phyloP scores from a whole-genome alignment of 2,113 vertebrate species.

The Chauna torquata region DNA sequence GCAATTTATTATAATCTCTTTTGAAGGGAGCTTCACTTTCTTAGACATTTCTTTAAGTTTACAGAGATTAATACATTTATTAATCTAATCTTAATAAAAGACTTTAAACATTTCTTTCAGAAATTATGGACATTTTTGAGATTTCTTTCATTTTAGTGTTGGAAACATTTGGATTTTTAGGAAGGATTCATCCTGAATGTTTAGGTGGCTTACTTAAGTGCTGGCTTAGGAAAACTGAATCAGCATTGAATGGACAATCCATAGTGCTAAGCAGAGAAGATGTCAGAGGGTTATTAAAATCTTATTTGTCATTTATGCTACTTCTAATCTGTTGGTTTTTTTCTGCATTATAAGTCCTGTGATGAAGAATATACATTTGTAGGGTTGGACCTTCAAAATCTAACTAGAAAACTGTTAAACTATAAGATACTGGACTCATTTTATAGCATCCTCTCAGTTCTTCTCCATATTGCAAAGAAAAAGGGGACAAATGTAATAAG shows the following conservation, averaged over 20 bases:
- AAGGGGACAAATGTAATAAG: not conserved
- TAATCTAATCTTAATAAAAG: not conserved
- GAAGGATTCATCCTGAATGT: not conserved
- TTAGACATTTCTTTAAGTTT: not conserved
- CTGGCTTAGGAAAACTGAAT: not conserved
- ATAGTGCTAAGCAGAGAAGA: not conserved
- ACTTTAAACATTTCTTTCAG: not conserved
- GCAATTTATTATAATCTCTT: not conserved
- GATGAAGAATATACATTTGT: not conserved
- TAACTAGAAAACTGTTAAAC: not conserved
- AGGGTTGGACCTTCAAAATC: not conserved
- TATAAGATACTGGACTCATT: not conserved
- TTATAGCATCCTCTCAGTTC: not conserved
- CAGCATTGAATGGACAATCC: not conserved
- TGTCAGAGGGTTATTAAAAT: not conserved
- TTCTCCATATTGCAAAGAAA: not conserved
- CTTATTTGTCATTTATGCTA: not conserved
- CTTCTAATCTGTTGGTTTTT: not conserved
- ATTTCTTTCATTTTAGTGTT: not conserved
- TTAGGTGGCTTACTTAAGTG: not conserved
- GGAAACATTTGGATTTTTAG: not conserved
- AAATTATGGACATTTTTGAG: not conserved
- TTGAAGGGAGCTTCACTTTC: rapidly evolving
- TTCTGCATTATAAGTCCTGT: not conserved
- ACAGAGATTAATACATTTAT: not conserved